Conservation (phyloP, 2,113 vertebrate species). For the rat (Rattus norvegicus) region DNA sequence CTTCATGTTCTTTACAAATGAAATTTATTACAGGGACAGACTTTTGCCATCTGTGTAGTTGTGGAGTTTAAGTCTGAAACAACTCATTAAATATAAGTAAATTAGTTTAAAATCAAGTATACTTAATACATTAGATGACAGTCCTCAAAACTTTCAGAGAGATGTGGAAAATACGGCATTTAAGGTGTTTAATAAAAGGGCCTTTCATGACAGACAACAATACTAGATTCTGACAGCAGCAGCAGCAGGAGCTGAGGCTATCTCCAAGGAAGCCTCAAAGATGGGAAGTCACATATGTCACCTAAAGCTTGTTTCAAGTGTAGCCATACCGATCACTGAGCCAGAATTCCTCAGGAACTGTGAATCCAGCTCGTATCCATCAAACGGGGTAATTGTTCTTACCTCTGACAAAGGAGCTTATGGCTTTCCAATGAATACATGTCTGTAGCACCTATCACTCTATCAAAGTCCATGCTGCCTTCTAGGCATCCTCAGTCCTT, state of each 20-base stretch:
- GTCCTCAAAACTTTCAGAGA: not conserved
- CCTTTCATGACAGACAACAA: not conserved
- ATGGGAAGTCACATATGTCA: not conserved
- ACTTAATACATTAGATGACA: not conserved
- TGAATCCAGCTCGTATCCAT: not conserved
- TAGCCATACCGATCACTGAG: not conserved
- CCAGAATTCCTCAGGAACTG: not conserved
- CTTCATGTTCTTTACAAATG: too few species aligned
- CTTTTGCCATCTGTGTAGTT: not conserved
- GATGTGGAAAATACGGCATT: not conserved
- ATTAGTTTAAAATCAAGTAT: not conserved
- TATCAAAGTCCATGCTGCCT: not conserved
- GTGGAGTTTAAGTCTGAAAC: not conserved
- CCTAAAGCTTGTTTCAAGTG: not conserved
- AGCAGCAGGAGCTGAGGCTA: not conserved
- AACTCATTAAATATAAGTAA: not conserved
- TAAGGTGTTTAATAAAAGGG: not conserved
- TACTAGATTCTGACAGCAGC: not conserved
- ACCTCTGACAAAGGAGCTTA: not conserved
- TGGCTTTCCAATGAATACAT: not conserved
- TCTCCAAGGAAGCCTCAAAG: not conserved
- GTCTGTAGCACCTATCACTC: not conserved
- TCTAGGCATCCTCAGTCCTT: not conserved
- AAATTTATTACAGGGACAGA: not conserved
- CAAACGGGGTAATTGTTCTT: not conserved